Conservation (phyloP, 2,888 invertebrate species). For the Tanytarsus gracilentus region DNA sequence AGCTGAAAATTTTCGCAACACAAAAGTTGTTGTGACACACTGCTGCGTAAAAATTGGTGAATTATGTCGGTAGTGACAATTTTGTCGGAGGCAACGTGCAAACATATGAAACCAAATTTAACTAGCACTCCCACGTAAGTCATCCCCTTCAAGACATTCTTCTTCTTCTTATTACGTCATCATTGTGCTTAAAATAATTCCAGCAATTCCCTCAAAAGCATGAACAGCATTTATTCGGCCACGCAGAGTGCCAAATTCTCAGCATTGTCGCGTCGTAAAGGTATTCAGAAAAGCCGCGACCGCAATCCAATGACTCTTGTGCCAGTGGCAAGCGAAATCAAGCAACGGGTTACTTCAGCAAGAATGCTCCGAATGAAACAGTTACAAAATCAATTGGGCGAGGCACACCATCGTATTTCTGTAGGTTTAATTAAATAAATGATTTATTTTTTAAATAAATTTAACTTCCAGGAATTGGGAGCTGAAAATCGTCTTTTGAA, state of each 20-base stretch:
- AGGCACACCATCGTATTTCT: constrained; percentile 68
- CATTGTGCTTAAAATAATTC: neutral
- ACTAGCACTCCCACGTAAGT: constrained; percentile 12
- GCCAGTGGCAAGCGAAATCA: constrained; percentile 40
- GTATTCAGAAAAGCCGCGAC: constrained; percentile 24
- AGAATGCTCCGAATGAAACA: constrained; percentile 65
- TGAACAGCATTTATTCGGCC: constrained; percentile 42
- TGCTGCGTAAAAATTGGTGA: neutral
- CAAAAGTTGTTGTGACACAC: constrained; percentile 19
- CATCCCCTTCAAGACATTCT: neutral
- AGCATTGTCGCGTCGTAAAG: constrained; percentile 37
- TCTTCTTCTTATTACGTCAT: neutral
- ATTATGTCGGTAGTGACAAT: constrained; percentile 26
- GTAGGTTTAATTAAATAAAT: constrained; percentile 41
- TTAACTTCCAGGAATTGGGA: constrained; percentile 48
- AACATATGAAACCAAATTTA: constrained; percentile 11
- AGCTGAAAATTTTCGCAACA: neutral
- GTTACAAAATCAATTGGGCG: constrained; percentile 68
- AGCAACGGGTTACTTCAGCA: constrained; percentile 65
- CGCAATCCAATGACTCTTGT: constrained; percentile 36
- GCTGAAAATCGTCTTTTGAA: constrained; percentile 68
- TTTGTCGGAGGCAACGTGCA: neutral
- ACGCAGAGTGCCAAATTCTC: constrained; percentile 40
- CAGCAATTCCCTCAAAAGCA: constrained; percentile 41
- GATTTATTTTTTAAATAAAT: neutral